Base-by-base conservation (phyloP, 2,113 vertebrate species). In the Chaetura pelagica region DNA sequence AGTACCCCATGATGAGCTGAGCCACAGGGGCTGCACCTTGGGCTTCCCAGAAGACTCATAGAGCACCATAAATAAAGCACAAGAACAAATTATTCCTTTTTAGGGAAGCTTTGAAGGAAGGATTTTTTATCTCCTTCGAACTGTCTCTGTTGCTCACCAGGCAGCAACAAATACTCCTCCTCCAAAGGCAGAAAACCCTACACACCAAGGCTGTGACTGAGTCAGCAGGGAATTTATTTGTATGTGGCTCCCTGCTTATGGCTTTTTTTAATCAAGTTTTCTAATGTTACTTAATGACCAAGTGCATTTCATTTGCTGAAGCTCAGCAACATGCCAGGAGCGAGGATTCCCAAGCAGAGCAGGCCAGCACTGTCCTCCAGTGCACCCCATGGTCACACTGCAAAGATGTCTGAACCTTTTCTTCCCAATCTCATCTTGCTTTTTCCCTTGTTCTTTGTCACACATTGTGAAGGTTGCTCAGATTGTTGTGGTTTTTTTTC, bases 371-470 rank as follows among this genome's bases (percentile, higher is more conserved):
- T 3, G 57, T n/a, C 46, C 66, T 21, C 48, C 48, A 21, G 20
- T 1, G 0, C 2, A 1, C 20, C 1, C 1, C 10, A 8, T 1
- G 49, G 4, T 69, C 76, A 32, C 0, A 0, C 42, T 11, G 24
- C 10, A 15, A 48, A 75, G 66, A 15, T 0, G 14, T 3, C 14
- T 21, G n/a, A 34, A 4, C 4, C 0, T 9, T 54, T 21, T 49
- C 34, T 40, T n/a, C 57, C 17, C 55, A 35, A 0, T 4, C 57
- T 26, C 29, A 5, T 34, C 34, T 38, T 26, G 16, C 1, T 35
- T 46, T 34, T 14, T 10, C 7, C 22, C 57, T 38, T 24, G 23
- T 0, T 9, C 13, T 51, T 77, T 57, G 34, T 10, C 42, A 4
- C 2, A 35, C 16, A 9, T 14, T 20, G 42, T 32, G 42, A 44